phyloP scores from a whole-genome alignment of 2,797 vertebrate species.

The Varecia variegata region DNA sequence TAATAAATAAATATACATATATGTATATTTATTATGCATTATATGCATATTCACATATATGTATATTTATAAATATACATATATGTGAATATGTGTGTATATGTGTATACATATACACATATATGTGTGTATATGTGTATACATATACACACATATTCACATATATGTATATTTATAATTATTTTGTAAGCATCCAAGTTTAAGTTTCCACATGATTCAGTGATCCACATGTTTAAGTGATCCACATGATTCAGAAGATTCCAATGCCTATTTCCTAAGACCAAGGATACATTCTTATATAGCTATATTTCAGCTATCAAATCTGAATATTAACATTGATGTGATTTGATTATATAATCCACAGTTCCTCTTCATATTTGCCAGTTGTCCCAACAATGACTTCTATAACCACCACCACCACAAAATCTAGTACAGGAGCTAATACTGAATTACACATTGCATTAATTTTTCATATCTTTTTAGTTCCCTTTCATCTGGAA shows the following conservation, averaged over 20 bases:
- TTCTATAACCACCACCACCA: background rate
- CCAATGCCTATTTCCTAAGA: background rate
- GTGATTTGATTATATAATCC: background rate
- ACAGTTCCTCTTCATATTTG: background rate
- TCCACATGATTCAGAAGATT: background rate
- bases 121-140: too few relatives aligned
- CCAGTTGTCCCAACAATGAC: background rate
- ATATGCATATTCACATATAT: too few relatives aligned
- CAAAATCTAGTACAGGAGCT: background rate
- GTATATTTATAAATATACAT: too few relatives aligned
- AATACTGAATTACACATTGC: background rate
- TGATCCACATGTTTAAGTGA: too few relatives aligned
- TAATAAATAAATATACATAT: too few relatives aligned
- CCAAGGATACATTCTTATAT: background rate
- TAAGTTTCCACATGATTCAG: background rate
- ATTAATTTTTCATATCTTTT: background rate
- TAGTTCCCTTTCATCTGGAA: background rate
- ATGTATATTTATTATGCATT: too few relatives aligned
- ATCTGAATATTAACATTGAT: background rate
- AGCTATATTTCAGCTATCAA: background rate
- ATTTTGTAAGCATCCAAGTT: background rate
- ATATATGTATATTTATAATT: background rate
- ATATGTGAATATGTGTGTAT: too few relatives aligned
- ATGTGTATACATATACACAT: fast-evolving
- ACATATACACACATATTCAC: background rate